phyloP scores from a whole-genome alignment of 2,113 vertebrate genomes.

The Phyllopteryx taeniolatus region DNA sequence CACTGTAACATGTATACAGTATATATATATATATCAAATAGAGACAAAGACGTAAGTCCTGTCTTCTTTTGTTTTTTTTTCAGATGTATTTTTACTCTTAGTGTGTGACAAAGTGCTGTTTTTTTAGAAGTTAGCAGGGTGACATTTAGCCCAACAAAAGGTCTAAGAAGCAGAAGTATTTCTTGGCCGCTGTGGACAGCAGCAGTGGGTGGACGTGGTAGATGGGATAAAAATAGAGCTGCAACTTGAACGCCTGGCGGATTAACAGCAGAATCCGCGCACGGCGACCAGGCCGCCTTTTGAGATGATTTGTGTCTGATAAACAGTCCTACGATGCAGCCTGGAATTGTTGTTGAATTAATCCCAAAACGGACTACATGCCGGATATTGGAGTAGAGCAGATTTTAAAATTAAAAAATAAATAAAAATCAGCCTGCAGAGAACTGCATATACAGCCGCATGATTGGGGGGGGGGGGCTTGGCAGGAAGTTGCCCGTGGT shows the following conservation, averaged over 20 bases:
- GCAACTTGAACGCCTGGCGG: neutral
- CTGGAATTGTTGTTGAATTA: neutral
- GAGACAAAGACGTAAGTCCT: no score
- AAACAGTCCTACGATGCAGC: neutral
- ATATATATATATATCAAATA: no score
- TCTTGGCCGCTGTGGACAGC: neutral
- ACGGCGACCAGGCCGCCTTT: neutral
- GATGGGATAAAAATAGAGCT: neutral
- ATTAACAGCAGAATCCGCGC: neutral
- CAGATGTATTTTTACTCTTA: neutral
- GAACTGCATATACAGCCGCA: neutral
- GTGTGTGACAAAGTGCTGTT: neutral
- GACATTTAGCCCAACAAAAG: neutral
- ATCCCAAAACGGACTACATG: neutral
- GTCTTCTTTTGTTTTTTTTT: no score
- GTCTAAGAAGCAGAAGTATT: conserved; percentile 3
- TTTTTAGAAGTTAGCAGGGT: neutral
- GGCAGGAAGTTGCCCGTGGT: neutral
- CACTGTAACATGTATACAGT: no score
- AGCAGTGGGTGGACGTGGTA: neutral
- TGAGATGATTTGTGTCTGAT: neutral
- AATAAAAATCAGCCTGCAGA: neutral
- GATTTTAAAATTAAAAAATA: neutral
- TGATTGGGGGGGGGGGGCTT: neutral
- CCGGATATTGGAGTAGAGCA: neutral